These are phyloP conservation scores for Eupeodes luniger DNA, from an alignment of 2,888 invertebrate species.

Conservation along the genomic window DNA sequence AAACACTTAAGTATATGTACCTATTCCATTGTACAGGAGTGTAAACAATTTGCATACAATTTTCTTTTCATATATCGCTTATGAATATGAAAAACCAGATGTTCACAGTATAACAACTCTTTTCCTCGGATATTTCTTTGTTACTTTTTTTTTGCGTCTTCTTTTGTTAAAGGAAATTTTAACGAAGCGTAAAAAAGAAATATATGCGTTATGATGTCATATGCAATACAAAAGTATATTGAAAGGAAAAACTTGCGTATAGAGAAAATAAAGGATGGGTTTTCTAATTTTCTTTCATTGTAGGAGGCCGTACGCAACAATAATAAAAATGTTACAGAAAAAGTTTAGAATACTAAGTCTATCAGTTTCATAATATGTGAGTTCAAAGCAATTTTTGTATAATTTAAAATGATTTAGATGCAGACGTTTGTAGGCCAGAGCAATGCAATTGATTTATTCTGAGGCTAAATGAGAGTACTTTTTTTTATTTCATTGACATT, in stretches of 20 bases:
- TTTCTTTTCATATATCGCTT: constrained; percentile 22
- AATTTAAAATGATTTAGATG: no score
- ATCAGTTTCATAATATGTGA: no score
- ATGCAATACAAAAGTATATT: background rate
- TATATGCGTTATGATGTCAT: constrained; percentile 49
- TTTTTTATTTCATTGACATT: no score
- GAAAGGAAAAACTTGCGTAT: background rate
- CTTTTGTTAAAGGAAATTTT: constrained; percentile 12
- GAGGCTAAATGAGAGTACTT: no score
- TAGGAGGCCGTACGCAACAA: background rate
- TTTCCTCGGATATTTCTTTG: constrained; percentile 20
- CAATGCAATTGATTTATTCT: no score
- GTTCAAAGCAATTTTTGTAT: no score
- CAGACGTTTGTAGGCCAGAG: no score
- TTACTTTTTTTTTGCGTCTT: background rate
- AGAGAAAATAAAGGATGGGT: background rate
- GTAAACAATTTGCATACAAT: constrained; percentile 6
- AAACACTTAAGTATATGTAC: no score
- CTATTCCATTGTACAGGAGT: background rate
- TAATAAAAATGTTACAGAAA: background rate
- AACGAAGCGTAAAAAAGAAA: constrained; percentile 25
- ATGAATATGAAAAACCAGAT: constrained; percentile 49
- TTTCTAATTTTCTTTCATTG: background rate
- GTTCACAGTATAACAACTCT: constrained; percentile 26
- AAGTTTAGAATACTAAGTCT: background rate